Base-by-base conservation (phyloP, 2,113 vertebrate genomes). In the Onychostoma macrolepis region DNA sequence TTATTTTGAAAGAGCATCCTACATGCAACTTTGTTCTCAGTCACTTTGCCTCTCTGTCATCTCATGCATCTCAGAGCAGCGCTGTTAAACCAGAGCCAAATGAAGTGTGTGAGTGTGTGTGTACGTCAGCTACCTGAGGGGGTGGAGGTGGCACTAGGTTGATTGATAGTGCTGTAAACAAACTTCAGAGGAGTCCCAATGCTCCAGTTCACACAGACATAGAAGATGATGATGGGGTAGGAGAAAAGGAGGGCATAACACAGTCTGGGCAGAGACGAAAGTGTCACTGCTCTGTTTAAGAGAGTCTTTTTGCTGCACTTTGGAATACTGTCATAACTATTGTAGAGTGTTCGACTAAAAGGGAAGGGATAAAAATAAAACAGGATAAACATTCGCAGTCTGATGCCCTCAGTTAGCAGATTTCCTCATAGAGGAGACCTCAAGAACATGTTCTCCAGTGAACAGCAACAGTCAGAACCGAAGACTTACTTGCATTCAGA, bases 101-200 rank as follows among this genome's bases (percentile, higher is more conserved):
- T 36, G 61, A 76, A 69, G 69, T 80, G 65, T 76, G 63, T 87
- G 87, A 36, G 87, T 87, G 90, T 91, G 90, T 91, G 86, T 89
- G 86, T 90, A 72, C 67, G 72, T 91, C 87, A 90, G 91, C 89
- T 89, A 90, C 89, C 86, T 79, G 86, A 89, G 91, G 90, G 87
- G 89, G 82, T 56, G 71, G 77, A 89, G 65, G 85, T 91, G 91
- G 92, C 90, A 91, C 89, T 80, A 65, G 88, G 41, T 89, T 92
- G 94, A 93, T 90, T 92, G 92, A 94, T 91, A 91, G 88, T 45
- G 83, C 48, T 83, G 92, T 93, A 93, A 94, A 95, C 93, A 94
- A 93, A 92, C 89, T 91, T 93, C 92, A 93, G 90, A 91, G 67
- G 88, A 93, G 87, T 90, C 89, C 91, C 90, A 89, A 88, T 87